Evolutionary conservation across 2,113 vertebrate species (phyloP), one percentile per base, ranked within the genome.

Genomic region (Macquaria ambigua): DNA sequence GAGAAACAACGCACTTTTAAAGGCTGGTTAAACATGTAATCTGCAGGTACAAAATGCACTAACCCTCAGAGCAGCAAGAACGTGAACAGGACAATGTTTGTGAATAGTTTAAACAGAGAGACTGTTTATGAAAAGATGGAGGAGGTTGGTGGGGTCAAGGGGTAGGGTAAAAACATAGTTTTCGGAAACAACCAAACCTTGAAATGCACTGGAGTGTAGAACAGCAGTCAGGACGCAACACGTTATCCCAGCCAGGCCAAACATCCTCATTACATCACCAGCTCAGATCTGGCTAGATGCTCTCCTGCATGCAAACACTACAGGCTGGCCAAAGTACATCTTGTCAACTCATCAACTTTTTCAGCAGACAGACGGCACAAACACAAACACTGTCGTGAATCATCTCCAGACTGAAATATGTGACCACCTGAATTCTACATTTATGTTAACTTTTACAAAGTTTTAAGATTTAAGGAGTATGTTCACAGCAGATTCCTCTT

Each of bases 181-280:
- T 73, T 77, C n/a, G 23, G 48, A 72, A 76, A 77, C 21, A 56
- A 61, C 20, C 31, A 71, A 81, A 74, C 41, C 21, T 62, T 73
- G 46, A 61, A 59, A 61, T n/a, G 58, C 37, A 3, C 18, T 16
- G 9, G 8, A 50, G 43, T 43, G 23, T 14, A 46, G n/a, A 71
- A 58, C 21, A 56, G 58, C 69, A 43, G 64, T 53, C 37, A 8
- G 37, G n/a, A 69, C n/a, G 28, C 74, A 46, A 62, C 50, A 74
- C n/a, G 16, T 67, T 53, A 62, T 58, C 41, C 34, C 63, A 74
- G 64, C n/a, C 46, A 77, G 74, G 52, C 18, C 76, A 87, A 79
- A 84, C 58, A 86, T 80, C 73, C 56, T 41, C 72, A 87, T 91
- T 87, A 82, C 75, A 84, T 86, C 87, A 90, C 66, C 53, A 23